Evolutionary conservation across 2,797 vertebrate genomes (phyloP), one percentile per base, ranked within the genome.

Genomic region (Phrynocephalus forsythii): DNA sequence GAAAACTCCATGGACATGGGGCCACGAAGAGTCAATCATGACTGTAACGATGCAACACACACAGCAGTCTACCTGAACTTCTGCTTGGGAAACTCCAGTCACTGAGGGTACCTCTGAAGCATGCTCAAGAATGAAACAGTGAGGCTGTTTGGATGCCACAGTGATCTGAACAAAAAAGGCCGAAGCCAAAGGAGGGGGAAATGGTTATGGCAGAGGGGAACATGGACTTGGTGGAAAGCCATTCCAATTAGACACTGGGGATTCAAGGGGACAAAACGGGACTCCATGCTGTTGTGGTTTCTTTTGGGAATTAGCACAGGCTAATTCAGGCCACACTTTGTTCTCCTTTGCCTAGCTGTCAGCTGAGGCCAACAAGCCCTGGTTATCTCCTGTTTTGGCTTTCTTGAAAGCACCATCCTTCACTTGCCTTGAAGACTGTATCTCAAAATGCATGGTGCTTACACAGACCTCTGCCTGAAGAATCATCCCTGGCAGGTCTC

Each of bases 401-500:
- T 24, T 79, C 28, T 83, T 68, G 71, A 30, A 84, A 9, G 28
- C 26, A 3, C n/a, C 13, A 20, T 22, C 22, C 28, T n/a, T 30
- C 13, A 44, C 68, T 52, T 20, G 44, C 28, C 22, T 52, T 66
- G 26, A 38, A 60, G 50, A 50, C 16, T 44, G 38, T 44, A 44
- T 44, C 38, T 26, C 38, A 28, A 50, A 0, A 2, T 8, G 16
- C 50, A 66, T 83, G 44, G 67, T 81, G 30, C 75, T 87, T 63
- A 15, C 60, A 69, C 72, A 52, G 89, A 85, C 63, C 84, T 79
- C 1, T 77, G 15, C 52, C 30, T 69, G 30, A 38, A 3, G 44
- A 87, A 89, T 5, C 83, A 28, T n/a, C 73, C 80, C 73, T 68
- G 50, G 75, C 80, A 15, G 79, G 84, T 56, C 8, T 50, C 66